Conservation (phyloP, 2,797 vertebrate genomes). For the Pangasius sanitwongsei region DNA sequence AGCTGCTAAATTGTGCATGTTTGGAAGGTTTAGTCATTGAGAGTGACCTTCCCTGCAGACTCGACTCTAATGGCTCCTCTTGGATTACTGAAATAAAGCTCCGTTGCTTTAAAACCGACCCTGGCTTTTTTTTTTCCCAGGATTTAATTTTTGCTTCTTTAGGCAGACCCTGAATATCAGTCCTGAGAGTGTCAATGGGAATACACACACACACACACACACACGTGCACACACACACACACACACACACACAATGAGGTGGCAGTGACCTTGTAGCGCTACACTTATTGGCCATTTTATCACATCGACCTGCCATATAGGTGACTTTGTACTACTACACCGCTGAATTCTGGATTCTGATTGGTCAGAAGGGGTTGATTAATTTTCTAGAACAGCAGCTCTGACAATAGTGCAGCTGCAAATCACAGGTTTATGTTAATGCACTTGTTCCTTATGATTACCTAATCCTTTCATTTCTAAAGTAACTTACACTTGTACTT, state of each 20-base stretch:
- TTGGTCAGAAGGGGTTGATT: not conserved
- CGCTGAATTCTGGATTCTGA: not conserved
- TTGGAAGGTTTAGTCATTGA: not conserved
- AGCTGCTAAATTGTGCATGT: not conserved
- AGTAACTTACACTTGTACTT: not conserved
- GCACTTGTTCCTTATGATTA: not conserved
- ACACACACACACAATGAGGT: not conserved
- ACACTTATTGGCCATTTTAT: not conserved
- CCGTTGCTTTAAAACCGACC: not conserved
- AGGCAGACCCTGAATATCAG: not conserved
- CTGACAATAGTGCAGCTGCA: not conserved
- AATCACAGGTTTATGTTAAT: not conserved
- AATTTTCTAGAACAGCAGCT: not conserved
- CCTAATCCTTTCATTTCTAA: not conserved
- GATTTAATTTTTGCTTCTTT: not conserved
- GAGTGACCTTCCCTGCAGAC: conserved; percentile 18
- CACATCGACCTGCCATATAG: not conserved
- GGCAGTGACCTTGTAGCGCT: not conserved
- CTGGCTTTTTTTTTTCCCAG: not conserved
- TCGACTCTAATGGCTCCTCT: conserved; percentile 5
- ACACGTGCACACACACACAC: not conserved
- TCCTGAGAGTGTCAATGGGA: not conserved
- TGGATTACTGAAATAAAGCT: conserved; percentile 20
- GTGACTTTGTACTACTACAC: not conserved
- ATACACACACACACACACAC: conserved; percentile 9